phyloP scores from a whole-genome alignment of 2,113 vertebrate genomes.

The Leucosticte australis region DNA sequence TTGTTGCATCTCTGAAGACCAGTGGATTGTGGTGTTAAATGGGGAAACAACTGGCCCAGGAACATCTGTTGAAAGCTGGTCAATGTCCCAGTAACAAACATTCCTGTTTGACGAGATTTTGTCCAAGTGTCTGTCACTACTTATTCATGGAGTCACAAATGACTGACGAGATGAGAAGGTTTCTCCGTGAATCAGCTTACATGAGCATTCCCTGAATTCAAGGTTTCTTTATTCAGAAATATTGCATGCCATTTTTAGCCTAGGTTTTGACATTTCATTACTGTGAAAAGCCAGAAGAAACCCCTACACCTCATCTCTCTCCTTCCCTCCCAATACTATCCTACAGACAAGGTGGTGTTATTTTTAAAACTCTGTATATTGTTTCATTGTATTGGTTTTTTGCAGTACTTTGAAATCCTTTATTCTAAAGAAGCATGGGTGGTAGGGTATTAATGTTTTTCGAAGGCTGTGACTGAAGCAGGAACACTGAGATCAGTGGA shows the following conservation, averaged over 20 bases:
- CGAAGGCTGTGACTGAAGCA: not conserved
- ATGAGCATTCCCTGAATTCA: not conserved
- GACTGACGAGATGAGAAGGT: not conserved
- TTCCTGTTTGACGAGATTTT: not conserved
- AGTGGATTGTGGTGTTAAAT: not conserved
- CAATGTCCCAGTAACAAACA: not conserved
- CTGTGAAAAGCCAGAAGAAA: not conserved
- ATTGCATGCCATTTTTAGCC: not conserved
- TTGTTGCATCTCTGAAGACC: rapidly evolving
- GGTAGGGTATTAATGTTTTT: not conserved
- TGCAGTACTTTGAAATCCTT: not conserved
- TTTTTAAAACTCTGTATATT: not conserved
- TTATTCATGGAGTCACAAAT: not conserved
- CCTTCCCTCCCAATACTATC: not conserved
- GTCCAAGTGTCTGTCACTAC: not conserved
- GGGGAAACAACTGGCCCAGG: not conserved
- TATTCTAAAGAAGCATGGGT: not conserved
- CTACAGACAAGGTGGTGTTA: not conserved
- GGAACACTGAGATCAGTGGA: not conserved
- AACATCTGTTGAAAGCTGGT: not conserved
- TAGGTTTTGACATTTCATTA: not conserved
- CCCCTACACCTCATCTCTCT: not conserved
- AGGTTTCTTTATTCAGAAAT: not conserved
- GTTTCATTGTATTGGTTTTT: not conserved
- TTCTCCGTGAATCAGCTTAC: not conserved